A percentile compares a stretch with the other conserved stretches of the same genome.
Evolutionary conservation across 2,797 vertebrate genomes (phyloP).

Genomic region (Erithacus rubecula): DNA sequence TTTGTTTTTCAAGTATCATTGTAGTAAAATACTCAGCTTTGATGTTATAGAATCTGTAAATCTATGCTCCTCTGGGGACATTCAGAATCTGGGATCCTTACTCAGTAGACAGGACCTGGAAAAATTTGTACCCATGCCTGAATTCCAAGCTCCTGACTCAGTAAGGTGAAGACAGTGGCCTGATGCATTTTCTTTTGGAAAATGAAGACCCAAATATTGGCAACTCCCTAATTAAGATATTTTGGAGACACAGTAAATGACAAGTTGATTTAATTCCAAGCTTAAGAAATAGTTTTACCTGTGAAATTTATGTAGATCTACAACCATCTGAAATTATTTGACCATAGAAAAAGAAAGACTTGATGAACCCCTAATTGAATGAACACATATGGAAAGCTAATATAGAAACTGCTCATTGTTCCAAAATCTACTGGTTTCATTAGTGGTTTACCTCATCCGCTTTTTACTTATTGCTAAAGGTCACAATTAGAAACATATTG

Average conservation of each 20-base stretch:
- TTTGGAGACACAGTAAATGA: neutral
- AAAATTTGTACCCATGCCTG: neutral
- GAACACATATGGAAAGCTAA: slow-evolving; percentile 34
- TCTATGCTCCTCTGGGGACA: neutral
- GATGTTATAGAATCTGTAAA: neutral
- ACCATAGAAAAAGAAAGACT: neutral
- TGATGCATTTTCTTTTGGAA: neutral
- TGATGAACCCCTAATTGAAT: slow-evolving; percentile 25
- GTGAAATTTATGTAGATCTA: neutral
- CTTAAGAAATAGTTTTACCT: neutral
- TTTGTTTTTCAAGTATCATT: neutral
- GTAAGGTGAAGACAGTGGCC: neutral
- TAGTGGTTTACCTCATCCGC: slow-evolving; percentile 47
- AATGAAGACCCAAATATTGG: neutral
- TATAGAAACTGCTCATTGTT: slow-evolving; percentile 38
- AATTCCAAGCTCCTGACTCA: neutral
- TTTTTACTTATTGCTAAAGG: slow-evolving; percentile 43
- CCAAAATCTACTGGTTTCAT: slow-evolving; percentile 51
- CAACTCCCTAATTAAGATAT: neutral
- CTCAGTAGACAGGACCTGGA: neutral
- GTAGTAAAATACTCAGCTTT: neutral
- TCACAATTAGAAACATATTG: slow-evolving; percentile 68
- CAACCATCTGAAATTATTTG: neutral
- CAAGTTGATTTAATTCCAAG: neutral
- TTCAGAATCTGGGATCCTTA: neutral